These are phyloP conservation scores for Diabrotica undecimpunctata DNA, from an alignment of 1,140 invertebrate species.

Conservation along the genomic window DNA sequence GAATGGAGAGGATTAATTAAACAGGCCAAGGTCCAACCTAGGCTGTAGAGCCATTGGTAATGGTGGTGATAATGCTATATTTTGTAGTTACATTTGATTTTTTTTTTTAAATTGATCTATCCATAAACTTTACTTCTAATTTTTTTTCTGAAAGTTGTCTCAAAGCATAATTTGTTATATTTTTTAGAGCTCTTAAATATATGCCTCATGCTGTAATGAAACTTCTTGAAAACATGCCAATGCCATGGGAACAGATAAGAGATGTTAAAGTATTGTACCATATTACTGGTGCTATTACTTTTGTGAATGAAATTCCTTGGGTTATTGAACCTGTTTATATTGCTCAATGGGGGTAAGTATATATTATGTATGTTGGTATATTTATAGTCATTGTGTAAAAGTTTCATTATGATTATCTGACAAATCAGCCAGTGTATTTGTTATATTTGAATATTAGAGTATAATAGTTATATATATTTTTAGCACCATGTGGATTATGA, in stretches of 20 bases:
- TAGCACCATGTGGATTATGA: conserved; percentile 99
- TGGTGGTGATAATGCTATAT: too few species aligned
- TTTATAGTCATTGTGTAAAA: too few species aligned
- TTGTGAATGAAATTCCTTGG: conserved; percentile 99
- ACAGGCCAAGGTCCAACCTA: too few species aligned
- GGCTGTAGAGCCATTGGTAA: too few species aligned
- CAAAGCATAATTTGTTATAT: too few species aligned
- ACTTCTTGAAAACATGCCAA: conserved; percentile 98
- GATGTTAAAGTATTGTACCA: conserved; percentile 97
- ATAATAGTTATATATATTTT: conserved; percentile 21
- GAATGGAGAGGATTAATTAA: too few species aligned
- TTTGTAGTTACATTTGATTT: too few species aligned
- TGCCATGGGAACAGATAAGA: conserved; percentile 99
- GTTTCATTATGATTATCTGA: too few species aligned
- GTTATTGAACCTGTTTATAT: conserved; percentile 99
- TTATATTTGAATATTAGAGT: too few species aligned
- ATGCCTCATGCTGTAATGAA: conserved; percentile 99
- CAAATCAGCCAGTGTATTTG: background rate
- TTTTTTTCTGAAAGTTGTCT: too few species aligned
- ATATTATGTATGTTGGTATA: background rate
- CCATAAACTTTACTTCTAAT: too few species aligned
- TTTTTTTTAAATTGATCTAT: too few species aligned
- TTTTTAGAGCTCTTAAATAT: conserved; percentile 85
- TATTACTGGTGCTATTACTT: conserved; percentile 99
- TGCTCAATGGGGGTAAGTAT: conserved; percentile 92